Base-by-base conservation (phyloP, 2,113 vertebrate species). In the Catagonus wagneri region DNA sequence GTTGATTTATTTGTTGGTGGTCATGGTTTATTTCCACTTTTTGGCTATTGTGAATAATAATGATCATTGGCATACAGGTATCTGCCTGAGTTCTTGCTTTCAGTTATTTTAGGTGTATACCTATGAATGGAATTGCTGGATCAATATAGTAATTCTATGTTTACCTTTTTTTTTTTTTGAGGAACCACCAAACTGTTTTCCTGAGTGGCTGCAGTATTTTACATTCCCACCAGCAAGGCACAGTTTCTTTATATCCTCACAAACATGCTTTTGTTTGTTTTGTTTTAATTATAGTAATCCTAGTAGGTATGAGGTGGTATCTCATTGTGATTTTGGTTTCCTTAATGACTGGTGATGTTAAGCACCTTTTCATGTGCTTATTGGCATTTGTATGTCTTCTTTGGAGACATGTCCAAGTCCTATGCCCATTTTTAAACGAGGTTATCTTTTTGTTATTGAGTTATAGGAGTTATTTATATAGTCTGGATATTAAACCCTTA, bases 121-220 rank as follows among this genome's bases (percentile, higher is more conserved):
- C 5, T 79, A 22, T 17, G 84, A 75, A 39, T 69, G 39, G 29
- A 80, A 93, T 88, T 94, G 15, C 76, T 96, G 44, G 39, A 34
- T 83, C 52, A 79, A 12, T 81, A 36, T 44, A 34, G 54, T 56
- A 65, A 65, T 68, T 68, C n/a, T 60, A 6, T 71, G 14, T 81
- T 76, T 76, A 71, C 14, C 54, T 92, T 86, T 52, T 72, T 52
- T 39, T 52, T 93, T 80, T 56, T 75, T 56, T 54, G 36, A 71
- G 63, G n/a, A 85, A 50, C 23, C 29, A 68, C 9, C 15, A 86
- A 71, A 86, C 65, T 54, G 16, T 90, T 96, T 90, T 95, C 52
- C 25, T 63, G 84, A 69, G 52, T 22, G 3, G 4, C 75, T 34
- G 16, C 19, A 78, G 13, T 11, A 84, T 60, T 94, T 69, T 81